Evolutionary conservation across 2,888 invertebrate genomes (phyloP).

Genomic region (Platycnemis pennipes): DNA sequence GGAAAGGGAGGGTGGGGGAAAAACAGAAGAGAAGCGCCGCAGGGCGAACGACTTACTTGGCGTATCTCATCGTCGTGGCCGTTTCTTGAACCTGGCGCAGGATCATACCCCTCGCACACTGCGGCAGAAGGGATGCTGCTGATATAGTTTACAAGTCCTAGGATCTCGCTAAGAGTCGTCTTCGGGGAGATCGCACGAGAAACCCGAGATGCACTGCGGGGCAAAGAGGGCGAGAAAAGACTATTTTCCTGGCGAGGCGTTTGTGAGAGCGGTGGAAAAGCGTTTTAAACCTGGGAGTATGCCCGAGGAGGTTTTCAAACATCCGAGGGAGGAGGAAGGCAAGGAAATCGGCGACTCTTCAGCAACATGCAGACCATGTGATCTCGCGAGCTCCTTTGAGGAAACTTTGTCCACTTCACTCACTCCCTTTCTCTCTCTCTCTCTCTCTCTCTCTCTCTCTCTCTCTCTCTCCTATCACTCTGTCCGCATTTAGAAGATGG

Average conservation of each 20-base stretch:
- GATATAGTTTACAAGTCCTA: no score
- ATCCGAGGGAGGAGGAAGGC: not conserved
- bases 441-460: conserved; percentile 65
- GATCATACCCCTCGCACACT: conserved; percentile 74
- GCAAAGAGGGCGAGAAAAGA: not conserved
- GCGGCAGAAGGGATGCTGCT: not conserved
- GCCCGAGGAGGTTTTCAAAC: not conserved
- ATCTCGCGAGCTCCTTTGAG: not conserved
- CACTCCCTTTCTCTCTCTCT: not conserved
- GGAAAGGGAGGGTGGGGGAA: not conserved
- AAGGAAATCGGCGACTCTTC: not conserved
- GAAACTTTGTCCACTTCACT: no score
- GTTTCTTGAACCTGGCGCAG: conserved; percentile 76
- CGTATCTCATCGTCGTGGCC: conserved; percentile 69
- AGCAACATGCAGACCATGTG: not conserved
- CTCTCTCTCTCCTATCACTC: conserved; percentile 38
- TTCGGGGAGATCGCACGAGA: not conserved
- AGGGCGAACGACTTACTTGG: not conserved
- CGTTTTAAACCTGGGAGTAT: not conserved
- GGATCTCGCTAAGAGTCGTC: not conserved
- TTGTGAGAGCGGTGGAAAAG: not conserved
- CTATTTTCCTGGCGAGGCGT: not conserved
- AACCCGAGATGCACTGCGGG: not conserved
- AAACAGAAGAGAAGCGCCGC: not conserved
- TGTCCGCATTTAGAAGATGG: not conserved